Base-by-base conservation (phyloP, 2,797 vertebrate genomes). In the Botia kubotai region DNA sequence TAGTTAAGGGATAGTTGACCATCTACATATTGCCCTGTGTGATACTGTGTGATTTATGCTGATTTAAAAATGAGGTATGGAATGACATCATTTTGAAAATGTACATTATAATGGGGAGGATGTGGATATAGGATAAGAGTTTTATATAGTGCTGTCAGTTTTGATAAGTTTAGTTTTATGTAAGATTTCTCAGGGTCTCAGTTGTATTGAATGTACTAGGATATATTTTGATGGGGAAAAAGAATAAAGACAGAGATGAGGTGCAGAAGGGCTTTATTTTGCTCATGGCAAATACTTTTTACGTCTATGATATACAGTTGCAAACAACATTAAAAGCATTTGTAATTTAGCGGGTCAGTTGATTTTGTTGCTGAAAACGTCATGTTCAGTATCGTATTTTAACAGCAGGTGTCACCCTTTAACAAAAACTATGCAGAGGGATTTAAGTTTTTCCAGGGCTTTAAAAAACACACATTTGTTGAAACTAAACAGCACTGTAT, bases 391-490 rank as follows among this genome's bases (percentile, higher is more conserved):
- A 17, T 12, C 52, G 21, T 4, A 58, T 39, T 39, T 39, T 11
- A 74, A 48, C 71, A 68, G 60, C 67, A 80, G 78, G 57, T 73
- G 72, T 71, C 72, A 82, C 17, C 33, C 26, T 68, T 55, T 55
- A 23, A 67, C 39, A 69, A 66, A 12, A 57, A 46, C 1, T 13
- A 12, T 50, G 13, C 48, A 50, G 53, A 19, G n/a, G 53, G 7
- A 6, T 57, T 57, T 57, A 3, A 57, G 48, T 13, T 4, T 14
- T 53, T 16, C 16, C 50, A 53, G 50, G 17, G 16, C 3, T 50
- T 2, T 50, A 50, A 50, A 39, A 39, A 39, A 39, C 1, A 39
- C 36, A 17, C 16, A 53, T 53, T 53, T 53, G 50, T 53, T 53
- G 4, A 17, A 53, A 53, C 2, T 14, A 50, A 50, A 50, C 14